phyloP scores from a whole-genome alignment of 53 echinoderm and acorn worm genomes.

The Echinometra lucunter region DNA sequence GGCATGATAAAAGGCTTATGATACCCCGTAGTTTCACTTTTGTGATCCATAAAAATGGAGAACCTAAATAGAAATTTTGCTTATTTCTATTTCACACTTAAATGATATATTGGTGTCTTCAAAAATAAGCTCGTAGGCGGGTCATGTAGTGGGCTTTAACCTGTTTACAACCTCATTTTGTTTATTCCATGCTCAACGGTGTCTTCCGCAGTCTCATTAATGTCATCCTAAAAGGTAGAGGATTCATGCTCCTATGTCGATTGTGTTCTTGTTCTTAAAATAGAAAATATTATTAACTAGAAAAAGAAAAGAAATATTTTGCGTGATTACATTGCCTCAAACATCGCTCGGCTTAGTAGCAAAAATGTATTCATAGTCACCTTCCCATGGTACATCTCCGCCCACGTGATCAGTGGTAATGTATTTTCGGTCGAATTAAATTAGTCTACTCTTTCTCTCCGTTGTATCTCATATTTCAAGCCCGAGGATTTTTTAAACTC shows the following conservation, averaged over 20 bases:
- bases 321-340: background rate
- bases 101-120: too few species aligned
- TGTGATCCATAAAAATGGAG: too few species aligned
- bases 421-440: slow-evolving; percentile 15
- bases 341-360: background rate
- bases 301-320: too few species aligned
- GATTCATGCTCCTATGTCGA: background rate
- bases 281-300: background rate
- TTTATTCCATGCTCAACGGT: too few species aligned
- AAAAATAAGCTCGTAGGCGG: too few species aligned
- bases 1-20: too few species aligned
- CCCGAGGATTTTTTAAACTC: background rate
- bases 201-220: background rate
- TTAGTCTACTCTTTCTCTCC: too few species aligned
- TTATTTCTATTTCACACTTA: too few species aligned
- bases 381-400: background rate
- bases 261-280: background rate
- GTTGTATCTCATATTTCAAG: slow-evolving; percentile 11
- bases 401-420: background rate
- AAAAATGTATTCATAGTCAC: background rate
- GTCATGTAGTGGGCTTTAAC: too few species aligned
- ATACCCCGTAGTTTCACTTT: too few species aligned
- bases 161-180: too few species aligned
- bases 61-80: too few species aligned
- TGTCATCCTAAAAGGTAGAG: background rate